phyloP scores from a whole-genome alignment of 2,113 vertebrate genomes.

The Pungitius pungitius region DNA sequence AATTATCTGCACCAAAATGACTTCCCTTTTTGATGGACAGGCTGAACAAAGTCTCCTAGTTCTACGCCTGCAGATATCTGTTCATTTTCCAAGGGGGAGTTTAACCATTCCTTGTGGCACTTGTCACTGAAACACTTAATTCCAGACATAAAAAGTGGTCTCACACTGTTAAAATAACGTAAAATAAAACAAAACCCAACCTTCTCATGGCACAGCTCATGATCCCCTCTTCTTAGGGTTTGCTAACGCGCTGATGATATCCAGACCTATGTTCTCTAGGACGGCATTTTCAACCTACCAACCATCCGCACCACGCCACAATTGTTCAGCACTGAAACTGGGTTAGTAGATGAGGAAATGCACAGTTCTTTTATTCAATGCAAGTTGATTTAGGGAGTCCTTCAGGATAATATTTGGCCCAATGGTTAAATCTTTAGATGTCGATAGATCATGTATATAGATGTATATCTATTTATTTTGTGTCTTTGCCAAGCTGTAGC shows the following conservation, averaged over 20 bases:
- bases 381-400: not conserved
- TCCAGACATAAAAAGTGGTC: not conserved
- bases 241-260: not conserved
- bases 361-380: not conserved
- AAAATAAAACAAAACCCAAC: slow-evolving; percentile 10
- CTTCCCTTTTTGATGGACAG: slow-evolving; percentile 31
- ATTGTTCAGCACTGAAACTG: too few relatives aligned
- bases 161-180: not conserved
- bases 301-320: slow-evolving; percentile 21
- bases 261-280: slow-evolving; percentile 12
- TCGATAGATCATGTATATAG: not conserved
- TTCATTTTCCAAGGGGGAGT: slow-evolving; percentile 8
- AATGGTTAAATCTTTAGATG: not conserved
- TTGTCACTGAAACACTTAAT: not conserved
- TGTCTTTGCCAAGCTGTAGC: too few relatives aligned
- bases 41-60: not conserved
- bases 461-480: not conserved
- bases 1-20: not conserved
- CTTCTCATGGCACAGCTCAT: slow-evolving; percentile 7
- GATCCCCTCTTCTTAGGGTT: not conserved
- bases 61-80: not conserved
- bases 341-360: not conserved
- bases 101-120: not conserved
- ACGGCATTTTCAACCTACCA: slow-evolving; percentile 21
- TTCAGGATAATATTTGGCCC: not conserved